Evolutionary conservation across 2,888 invertebrate species (phyloP).

Genomic region (Tetragonula carbonaria): DNA sequence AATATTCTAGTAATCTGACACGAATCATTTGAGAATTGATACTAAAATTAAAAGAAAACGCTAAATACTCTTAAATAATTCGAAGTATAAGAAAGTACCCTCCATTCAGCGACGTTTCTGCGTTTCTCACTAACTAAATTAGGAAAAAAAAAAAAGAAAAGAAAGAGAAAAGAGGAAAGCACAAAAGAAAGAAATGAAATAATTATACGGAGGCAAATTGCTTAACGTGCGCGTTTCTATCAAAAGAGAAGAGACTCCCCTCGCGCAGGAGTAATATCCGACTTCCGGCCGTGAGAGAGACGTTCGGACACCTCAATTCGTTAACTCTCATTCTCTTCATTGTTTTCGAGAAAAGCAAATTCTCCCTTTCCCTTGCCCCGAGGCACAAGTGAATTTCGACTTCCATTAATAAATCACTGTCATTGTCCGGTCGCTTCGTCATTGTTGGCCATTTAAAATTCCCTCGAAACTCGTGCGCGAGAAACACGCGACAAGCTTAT

Average conservation of each 20-base stretch:
- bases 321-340: conserved; percentile 72
- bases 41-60: background rate
- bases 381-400: conserved; percentile 67
- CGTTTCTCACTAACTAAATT: background rate
- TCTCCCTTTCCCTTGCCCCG: conserved; percentile 57
- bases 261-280: conserved; percentile 38
- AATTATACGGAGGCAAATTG: background rate
- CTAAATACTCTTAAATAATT: background rate
- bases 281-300: conserved; percentile 24
- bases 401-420: conserved; percentile 74
- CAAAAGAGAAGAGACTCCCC: conserved; percentile 15
- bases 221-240: conserved; percentile 1
- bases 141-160: background rate
- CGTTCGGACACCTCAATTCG: conserved; percentile 65
- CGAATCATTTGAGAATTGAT: no score
- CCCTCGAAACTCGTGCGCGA: conserved; percentile 4
- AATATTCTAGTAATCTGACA: no score
- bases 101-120: background rate
- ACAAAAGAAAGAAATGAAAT: background rate
- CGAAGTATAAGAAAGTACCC: background rate
- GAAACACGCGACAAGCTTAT: background rate
- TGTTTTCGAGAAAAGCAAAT: conserved; percentile 72
- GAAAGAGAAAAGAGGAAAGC: no score
- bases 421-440: conserved; percentile 58
- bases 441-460: conserved; percentile 60